A percentile compares a stretch with the other conserved stretches of the same genome.
Evolutionary conservation across 2,113 vertebrate genomes (phyloP).

Genomic region (Stegostoma tigrinum): DNA sequence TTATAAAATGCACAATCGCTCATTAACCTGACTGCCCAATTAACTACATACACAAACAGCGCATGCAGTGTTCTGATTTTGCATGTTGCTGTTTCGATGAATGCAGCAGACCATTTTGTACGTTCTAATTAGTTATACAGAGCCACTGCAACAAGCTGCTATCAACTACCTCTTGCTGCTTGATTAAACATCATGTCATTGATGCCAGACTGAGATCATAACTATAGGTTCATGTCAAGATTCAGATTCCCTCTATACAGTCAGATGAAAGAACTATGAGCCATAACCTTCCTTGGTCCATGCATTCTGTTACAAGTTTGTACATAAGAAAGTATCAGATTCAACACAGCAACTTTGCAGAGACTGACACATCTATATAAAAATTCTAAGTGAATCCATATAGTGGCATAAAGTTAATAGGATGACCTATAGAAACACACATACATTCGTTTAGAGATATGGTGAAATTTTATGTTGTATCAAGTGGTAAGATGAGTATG

Average conservation of each 20-base stretch:
- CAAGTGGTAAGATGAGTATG: neutral
- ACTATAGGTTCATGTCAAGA: slow-evolving; percentile 5
- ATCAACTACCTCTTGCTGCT: slow-evolving; percentile 36
- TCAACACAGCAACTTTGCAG: slow-evolving; percentile 19
- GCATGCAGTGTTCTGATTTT: slow-evolving; percentile 20
- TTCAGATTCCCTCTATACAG: slow-evolving; percentile 20
- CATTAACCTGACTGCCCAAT: slow-evolving; percentile 35
- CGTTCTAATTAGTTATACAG: slow-evolving; percentile 34
- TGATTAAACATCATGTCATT: slow-evolving; percentile 26
- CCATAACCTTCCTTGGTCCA: neutral
- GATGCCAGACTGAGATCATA: slow-evolving; percentile 32
- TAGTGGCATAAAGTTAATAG: slow-evolving; percentile 6
- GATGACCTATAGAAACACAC: slow-evolving; percentile 9
- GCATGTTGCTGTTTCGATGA: slow-evolving; percentile 32
- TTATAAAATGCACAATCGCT: slow-evolving; percentile 33
- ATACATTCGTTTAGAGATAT: slow-evolving; percentile 4
- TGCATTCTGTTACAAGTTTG: slow-evolving; percentile 1
- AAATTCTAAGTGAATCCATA: neutral
- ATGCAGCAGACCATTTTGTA: slow-evolving; percentile 28
- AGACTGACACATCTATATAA: neutral
- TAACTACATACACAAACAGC: slow-evolving; percentile 23
- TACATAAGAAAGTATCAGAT: neutral
- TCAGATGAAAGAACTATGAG: slow-evolving; percentile 27
- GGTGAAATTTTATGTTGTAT: neutral
- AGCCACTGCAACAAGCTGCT: slow-evolving; percentile 32